Base-by-base conservation (phyloP, 1,140 invertebrate species). In the Drosophila saltans region DNA sequence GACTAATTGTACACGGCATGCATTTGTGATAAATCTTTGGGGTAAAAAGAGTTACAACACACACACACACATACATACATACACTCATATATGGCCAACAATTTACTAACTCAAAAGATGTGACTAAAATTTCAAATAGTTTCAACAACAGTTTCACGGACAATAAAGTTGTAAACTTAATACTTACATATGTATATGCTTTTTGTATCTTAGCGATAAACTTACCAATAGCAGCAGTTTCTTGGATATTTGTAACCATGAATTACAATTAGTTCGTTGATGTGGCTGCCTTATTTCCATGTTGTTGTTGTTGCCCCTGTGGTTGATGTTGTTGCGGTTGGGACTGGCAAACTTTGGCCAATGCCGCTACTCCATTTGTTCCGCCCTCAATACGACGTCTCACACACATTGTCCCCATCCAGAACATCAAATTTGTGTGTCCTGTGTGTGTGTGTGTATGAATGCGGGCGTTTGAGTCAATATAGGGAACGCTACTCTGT, bases 271-370 rank as follows among this genome's bases (percentile, higher is more conserved):
- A 70, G 76, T 66, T 82, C 64, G 73, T 60, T 71, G 62, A 71
- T 79, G 84, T 77, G 75, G 66, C 67, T 77, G 84, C 75, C 71
- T 75, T 89, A 73, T 89, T 78, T 81, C 80, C 84, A 89, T 89
- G 80, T 89, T 89, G 84, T 78, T 85, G 81, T 83, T 72, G 57
- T 60, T 55, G 69, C 69, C 41, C 62, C 43, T 45, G 56, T 39
- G 39, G 66, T 57, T 69, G 77, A 61, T 61, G 39, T 61, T 74
- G 33, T 48, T 76, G 81, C 45, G 73, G 69, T 68, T 78, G 78
- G 66, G 62, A 45, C 64, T 81, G 74, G 75, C 70, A 69, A 69
- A 66, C 66, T 66, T 43, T 70, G 39, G 48, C 66, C 64, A 57
- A 59, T 57, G 55, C 45, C 56, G 45, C 57, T 39, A 66, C 76